Evolutionary conservation across 2,797 vertebrate genomes (phyloP), one percentile per base, ranked within the genome.

Genomic region (Smutsia temminckii): DNA sequence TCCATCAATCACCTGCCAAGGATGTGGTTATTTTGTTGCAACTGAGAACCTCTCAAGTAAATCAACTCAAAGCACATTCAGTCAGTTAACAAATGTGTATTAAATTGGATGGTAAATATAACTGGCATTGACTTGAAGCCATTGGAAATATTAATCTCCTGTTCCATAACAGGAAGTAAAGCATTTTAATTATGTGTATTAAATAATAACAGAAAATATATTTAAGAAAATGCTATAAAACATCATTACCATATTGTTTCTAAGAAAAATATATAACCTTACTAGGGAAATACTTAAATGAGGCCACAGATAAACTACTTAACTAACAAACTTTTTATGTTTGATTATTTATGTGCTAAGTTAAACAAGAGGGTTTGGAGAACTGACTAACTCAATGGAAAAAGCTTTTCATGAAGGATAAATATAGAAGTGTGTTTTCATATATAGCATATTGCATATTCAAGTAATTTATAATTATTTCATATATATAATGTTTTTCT

Each of bases 401-500:
- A 91, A 46, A 86, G 51, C 11, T 66, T 37, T 63, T 75, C 20
- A 94, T 51, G 49, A 74, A 91, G 81, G 32, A 88, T 87, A 59
- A 96, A 75, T 55, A 78, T 72, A 42, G 34, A 79, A 83, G 25
- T 95, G 61, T 88, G 40, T 49, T 96, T 94, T 93, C 51, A 83
- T 9, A 71, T 32, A 71, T 5, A 86, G 61, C 8, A 85, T 81
- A 80, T 27, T 80, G 42, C 8, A 91, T 11, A 81, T 16, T 79
- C n/a, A 69, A 27, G 20, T 57, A 51, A 89, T 91, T 94, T 89
- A 71, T 29, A 66, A 68, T 88, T 64, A 91, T 51, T 77, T 64
- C 29, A 42, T 55, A 72, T 20, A 46, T 0, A 8, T 2, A 68
- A 3, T 34, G 14, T 89, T 88, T 64, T 79, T 42, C 64, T 90